Base-by-base conservation (phyloP, 1,140 invertebrate genomes). In the Bombyx mori region DNA sequence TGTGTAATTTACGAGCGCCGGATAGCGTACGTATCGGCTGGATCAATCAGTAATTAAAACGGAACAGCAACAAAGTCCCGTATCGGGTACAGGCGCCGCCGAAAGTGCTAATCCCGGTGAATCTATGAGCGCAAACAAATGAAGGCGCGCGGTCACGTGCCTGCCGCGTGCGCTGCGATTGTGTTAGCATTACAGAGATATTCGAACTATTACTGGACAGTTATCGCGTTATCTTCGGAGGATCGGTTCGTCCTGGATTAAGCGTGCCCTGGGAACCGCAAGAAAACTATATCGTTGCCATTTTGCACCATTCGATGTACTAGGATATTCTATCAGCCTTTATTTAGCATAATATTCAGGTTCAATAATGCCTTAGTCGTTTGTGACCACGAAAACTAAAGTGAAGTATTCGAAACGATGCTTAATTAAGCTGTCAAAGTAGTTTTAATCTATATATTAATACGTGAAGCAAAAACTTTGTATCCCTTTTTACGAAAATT, bases 41-140 rank as follows among this genome's bases (percentile, higher is more conserved):
- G 73, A 84, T 81, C 77, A 74, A 85, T 85, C 82, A 74, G 79
- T 82, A 85, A 85, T 82, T 82, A 85, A 85, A 85, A 78, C 60
- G 63, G 68, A 61, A 56, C 46, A 64, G 64, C 42, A 54, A 53
- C 26, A 62, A 44, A 54, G 53, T 54, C 22, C 46, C 46, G 8
- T 49, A 56, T 42, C 46, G 12, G 46, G 67, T 67, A 71, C 70
- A 70, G 72, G 63, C 71, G 68, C 59, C 51, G 55, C 61, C 61
- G 68, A 79, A 77, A 86, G 80, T 86, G 82, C 71, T 86, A 82
- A 86, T 80, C 77, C 80, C 71, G 71, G 77, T 75, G 68, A 76
- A 66, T 68, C 74, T 70, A 65, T 52, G 67, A 56, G 65, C 63
- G 71, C 75, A 80, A 74, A 79, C 78, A 79, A 58, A 66, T 52